Evolutionary conservation across 1,140 invertebrate species (phyloP), one percentile per base, ranked within the genome.

Genomic region (Zaprionus tsacasi): DNA sequence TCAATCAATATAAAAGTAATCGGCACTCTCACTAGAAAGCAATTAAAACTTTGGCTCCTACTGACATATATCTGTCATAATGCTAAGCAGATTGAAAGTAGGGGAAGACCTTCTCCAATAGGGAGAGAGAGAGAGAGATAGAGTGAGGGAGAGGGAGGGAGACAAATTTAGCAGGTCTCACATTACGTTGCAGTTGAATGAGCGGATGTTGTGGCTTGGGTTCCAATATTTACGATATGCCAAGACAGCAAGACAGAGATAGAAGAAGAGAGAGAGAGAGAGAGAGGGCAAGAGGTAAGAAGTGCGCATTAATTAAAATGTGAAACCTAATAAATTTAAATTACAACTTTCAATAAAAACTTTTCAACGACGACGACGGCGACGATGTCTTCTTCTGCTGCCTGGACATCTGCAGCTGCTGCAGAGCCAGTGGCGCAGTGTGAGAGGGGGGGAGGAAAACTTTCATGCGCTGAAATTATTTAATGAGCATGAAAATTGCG

Each of bases 281-380:
- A 25, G 45, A 30, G 15, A 38, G 8, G 33, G 43, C n/a, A 27
- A 56, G 25, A 57, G 52, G n/a, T 13, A 33, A 48, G 65, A 88
- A 89, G 81, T 89, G 69, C 72, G 81, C 85, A 89, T 89, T 88
- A 88, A 88, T 88, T 89, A 88, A 89, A 88, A 88, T 89, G 85
- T 89, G 85, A 88, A 88, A 81, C 85, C 85, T 88, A 85, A 88
- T 88, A 88, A 88, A 88, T 88, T 85, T 88, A 85, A 88, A 88
- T 88, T 85, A 88, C 75, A 88, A 88, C 80, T 88, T 88, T 88
- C 85, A 88, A 89, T 83, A 83, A 83, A 88, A 88, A 89, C 70
- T 88, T 88, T 78, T 82, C 78, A 81, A 71, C 80, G 78, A 77
- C 70, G 77, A 70, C 36, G 27, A 30, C 36, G 36, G 0, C 38